Evolutionary conservation across 2,888 invertebrate genomes (phyloP), one percentile per base, ranked within the genome.

Genomic region (Agrypnus murinus): DNA sequence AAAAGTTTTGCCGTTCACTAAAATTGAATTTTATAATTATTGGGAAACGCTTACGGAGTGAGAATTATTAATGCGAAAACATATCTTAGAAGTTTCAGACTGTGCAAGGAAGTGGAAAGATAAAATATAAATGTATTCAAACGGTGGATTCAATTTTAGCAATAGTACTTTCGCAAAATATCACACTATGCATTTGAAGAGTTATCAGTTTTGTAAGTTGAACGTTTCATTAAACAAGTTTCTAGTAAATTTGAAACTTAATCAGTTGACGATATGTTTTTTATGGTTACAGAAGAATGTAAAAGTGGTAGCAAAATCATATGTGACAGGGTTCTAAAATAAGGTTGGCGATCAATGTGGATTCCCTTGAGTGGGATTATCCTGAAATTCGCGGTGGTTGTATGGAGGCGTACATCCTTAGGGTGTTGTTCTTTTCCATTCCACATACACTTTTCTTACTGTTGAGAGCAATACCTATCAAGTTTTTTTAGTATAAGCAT

Each of bases 311-410:
- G 46, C 57, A 66, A 67, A 71, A 66, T 71, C 69, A 69, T 68
- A 64, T 73, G 69, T 66, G 73, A 71, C 73, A 68, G 55, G 65
- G 67, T 71, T 73, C 60, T 71, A 73, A 73, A 73, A 73, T 73
- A 73, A 68, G 73, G 73, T 73, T 65, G 63, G 68, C 71, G 73
- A 70, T 70, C 71, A 73, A 71, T 73, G 70, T 53, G 73, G 65
- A 65, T 62, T 73, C 73, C 71, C 73, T 64, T 58, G 73, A 73
- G 73, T 71, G 65, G 70, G 71, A 73, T 73, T 73, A 73, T 71
- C 67, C 62, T 59, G 73, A 73, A 73, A 73, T 73, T 71, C 67
- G 70, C 71, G 73, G 70, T 67, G 73, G 65, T 68, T 71, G 68
- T 73, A 70, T 70, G 67, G 64, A 70, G 73, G 68, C 71, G 73